A percentile compares a stretch with the other conserved stretches of the same genome.
Conservation (phyloP, 2,888 invertebrate genomes). For the Nephrocerus scutellatus region DNA sequence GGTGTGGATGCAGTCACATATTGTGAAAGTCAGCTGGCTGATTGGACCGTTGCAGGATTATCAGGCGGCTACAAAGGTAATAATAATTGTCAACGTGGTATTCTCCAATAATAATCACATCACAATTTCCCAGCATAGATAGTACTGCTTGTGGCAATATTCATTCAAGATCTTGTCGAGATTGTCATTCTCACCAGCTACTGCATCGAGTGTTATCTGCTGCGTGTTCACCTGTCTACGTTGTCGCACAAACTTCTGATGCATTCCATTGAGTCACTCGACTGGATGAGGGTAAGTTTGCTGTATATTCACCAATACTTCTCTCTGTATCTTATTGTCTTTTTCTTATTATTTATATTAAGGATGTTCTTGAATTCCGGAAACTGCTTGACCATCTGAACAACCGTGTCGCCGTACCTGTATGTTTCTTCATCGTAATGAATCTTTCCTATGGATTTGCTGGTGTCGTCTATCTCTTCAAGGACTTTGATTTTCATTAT, state of each 20-base stretch:
- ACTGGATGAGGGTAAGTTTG: slow-evolving; percentile 67
- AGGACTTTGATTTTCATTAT: slow-evolving; percentile 54
- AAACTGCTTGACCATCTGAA: slow-evolving; percentile 72
- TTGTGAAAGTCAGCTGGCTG: slow-evolving; percentile 32
- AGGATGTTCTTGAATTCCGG: slow-evolving; percentile 75
- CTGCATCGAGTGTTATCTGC: slow-evolving; percentile 71
- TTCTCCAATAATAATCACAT: not conserved
- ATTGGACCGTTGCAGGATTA: slow-evolving; percentile 26
- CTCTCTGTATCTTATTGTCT: not conserved
- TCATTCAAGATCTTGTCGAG: slow-evolving; percentile 75
- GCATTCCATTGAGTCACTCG: slow-evolving; percentile 62
- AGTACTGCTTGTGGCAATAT: slow-evolving; percentile 59
- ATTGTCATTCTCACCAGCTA: slow-evolving; percentile 77
- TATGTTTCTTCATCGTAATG: slow-evolving; percentile 68
- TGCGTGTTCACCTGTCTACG: slow-evolving; percentile 67
- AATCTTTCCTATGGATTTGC: slow-evolving; percentile 68
- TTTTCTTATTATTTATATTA: slow-evolving; percentile 20
- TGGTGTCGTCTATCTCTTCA: slow-evolving; percentile 60
- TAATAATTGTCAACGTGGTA: not conserved
- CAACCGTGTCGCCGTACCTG: slow-evolving; percentile 65
- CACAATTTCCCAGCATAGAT: slow-evolving; percentile 45
- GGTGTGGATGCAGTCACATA: slow-evolving; percentile 35
- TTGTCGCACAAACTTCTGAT: slow-evolving; percentile 65
- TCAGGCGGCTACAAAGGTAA: slow-evolving; percentile 25
- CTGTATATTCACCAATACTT: not conserved